These are phyloP conservation scores for Cotesia vestalis DNA, from an alignment of 1,140 invertebrate genomes.

Conservation along the genomic window DNA sequence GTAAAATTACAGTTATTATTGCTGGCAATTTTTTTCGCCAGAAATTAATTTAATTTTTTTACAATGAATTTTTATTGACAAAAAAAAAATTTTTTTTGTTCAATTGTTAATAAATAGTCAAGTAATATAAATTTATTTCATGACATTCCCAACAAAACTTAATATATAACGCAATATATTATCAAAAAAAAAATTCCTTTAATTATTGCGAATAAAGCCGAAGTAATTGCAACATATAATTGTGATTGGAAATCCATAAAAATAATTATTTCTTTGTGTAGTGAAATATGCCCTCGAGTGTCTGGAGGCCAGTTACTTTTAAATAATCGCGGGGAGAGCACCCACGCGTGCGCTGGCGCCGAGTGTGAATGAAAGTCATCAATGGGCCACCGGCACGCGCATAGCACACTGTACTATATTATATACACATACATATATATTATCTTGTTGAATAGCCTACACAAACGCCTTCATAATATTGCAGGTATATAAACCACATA, in stretches of 20 bases:
- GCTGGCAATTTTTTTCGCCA: no score
- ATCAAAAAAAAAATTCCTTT: no score
- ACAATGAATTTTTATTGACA: no score
- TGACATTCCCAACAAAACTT: no score
- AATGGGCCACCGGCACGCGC: constrained; percentile 36
- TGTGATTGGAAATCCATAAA: neutral
- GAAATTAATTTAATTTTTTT: no score
- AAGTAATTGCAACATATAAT: neutral
- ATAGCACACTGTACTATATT: neutral
- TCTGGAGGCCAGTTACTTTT: constrained; percentile 44
- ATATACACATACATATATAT: constrained; percentile 29
- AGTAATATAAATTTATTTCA: no score
- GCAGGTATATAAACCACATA: neutral
- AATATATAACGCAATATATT: no score
- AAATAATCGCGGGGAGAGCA: constrained; percentile 36
- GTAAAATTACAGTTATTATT: no score
- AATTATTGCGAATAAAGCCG: no score
- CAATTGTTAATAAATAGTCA: no score
- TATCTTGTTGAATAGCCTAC: constrained; percentile 10
- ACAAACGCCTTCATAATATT: constrained; percentile 25
- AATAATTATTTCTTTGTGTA: constrained; percentile 19
- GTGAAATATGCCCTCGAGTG: neutral
- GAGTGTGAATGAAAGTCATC: constrained; percentile 49
- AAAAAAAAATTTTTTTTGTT: no score
- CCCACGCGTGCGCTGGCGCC: constrained; percentile 37